Evolutionary conservation across 2,113 vertebrate genomes (phyloP).

Genomic region (Elanoides forficatus): DNA sequence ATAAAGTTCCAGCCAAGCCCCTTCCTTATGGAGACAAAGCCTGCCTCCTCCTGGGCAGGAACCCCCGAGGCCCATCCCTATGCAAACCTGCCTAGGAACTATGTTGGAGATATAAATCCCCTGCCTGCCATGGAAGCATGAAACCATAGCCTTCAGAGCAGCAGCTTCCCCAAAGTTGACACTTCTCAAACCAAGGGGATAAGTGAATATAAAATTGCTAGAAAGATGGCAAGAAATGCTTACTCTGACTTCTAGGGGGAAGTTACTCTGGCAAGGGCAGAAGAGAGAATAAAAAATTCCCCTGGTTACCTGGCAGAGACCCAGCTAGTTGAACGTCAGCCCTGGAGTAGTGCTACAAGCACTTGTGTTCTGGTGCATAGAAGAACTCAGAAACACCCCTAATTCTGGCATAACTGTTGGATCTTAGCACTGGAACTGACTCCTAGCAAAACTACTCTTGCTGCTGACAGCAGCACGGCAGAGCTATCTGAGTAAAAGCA

Average conservation of each 20-base stretch:
- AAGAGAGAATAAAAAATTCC: not conserved
- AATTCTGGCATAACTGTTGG: not conserved
- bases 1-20: not conserved
- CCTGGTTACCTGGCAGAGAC: not conserved
- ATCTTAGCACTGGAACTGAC: not conserved
- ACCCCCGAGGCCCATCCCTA: accelerated
- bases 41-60: not conserved
- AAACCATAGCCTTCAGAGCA: not conserved
- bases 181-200: not conserved
- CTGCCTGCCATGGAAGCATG: not conserved
- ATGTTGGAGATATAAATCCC: not conserved
- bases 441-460: not conserved
- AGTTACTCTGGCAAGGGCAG: not conserved
- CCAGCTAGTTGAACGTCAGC: not conserved
- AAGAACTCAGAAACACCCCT: not conserved
- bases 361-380: not conserved
- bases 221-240: not conserved
- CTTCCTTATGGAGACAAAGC: not conserved
- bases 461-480: not conserved
- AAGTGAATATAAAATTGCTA: not conserved
- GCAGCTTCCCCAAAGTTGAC: not conserved
- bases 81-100: not conserved
- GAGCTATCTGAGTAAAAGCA: not conserved
- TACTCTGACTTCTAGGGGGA: not conserved
- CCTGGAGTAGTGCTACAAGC: not conserved